Conservation (phyloP, 2,888 invertebrate species). For the Spicauda simplicius region DNA sequence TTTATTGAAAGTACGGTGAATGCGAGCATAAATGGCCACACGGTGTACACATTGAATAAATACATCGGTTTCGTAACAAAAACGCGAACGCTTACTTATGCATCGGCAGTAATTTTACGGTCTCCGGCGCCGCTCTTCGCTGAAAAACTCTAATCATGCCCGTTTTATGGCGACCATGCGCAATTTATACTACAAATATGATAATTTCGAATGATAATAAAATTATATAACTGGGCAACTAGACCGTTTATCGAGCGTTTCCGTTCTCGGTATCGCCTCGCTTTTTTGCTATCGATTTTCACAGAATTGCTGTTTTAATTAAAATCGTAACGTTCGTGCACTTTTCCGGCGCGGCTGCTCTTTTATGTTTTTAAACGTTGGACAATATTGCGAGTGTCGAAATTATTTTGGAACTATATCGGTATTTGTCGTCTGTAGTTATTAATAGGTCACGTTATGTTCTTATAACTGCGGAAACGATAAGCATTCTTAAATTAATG, state of each 20-base stretch:
- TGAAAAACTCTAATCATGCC: conserved; percentile 68
- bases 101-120: conserved; percentile 70
- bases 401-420: neutral
- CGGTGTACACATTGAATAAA: conserved; percentile 41
- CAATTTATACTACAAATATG: conserved; percentile 68
- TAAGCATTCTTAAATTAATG: conserved; percentile 3
- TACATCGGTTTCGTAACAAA: conserved; percentile 44
- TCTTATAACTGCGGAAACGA: neutral
- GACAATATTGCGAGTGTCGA: neutral
- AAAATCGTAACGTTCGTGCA: conserved; percentile 54
- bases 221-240: conserved; percentile 58
- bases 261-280: conserved; percentile 62
- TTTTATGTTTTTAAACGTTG: conserved; percentile 45
- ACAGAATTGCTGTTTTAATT: conserved; percentile 61
- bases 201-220: conserved; percentile 70
- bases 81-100: conserved; percentile 48
- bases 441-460: neutral
- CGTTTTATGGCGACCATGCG: conserved; percentile 59
- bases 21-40: conserved; percentile 24
- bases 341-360: conserved; percentile 56
- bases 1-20: conserved; percentile 52
- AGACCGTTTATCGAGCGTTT: conserved; percentile 70
- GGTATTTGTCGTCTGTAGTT: neutral
- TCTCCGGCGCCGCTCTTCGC: conserved; percentile 56
- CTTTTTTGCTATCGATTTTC: conserved; percentile 66